Base-by-base conservation (phyloP, 30 jellyfish, hydroid and myxozoan genomes). In the Mastigias papua region DNA sequence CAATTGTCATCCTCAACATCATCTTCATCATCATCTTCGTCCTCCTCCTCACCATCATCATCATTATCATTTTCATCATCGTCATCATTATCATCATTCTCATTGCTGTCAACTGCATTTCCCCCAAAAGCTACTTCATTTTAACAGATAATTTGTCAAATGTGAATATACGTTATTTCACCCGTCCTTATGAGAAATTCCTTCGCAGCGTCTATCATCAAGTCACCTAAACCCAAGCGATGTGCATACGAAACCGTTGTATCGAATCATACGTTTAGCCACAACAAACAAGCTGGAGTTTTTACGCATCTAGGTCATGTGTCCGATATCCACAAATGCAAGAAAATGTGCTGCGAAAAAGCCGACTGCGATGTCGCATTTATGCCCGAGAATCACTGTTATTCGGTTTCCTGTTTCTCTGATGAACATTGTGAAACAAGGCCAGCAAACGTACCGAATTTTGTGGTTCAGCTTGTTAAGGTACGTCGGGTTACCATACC, bases 351-450 rank as follows among this genome's bases (percentile, higher is more conserved):
- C 66, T 95, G 99, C 79, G 94, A 95, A 71, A 79, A 76, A 69
- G 78, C 97, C 1, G 99, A 95, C 87, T 95, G 99, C 65, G 99
- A 95, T 75, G 91, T 95, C 1, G 99, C 99, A 10, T 95, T 95
- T 68, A 95, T 95, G 99, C 99, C 99, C 22, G 97, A 95, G 57
- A 95, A 95, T 71, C 99, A 95, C 68, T 95, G 99, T 68, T 95
- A 95, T 82, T 97, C 98, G 31, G 99, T 95, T 33, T 95, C 99
- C 29, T 95, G 99, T 60, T 95, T 71, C 65, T 84, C 97, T 54
- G 99, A 95, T 71, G 97, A 95, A 50, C 99, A 95, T 62, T 95
- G 99, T 87, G 97, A 95, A 66, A 95, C 99, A 20, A 90, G 98
- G 78, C 98, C 97, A 22, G 99, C 99, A 17, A 81, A 92, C 5